phyloP scores from a whole-genome alignment of 64 coral and sea anemone species.

The Hydrozoanthus tunicans region DNA sequence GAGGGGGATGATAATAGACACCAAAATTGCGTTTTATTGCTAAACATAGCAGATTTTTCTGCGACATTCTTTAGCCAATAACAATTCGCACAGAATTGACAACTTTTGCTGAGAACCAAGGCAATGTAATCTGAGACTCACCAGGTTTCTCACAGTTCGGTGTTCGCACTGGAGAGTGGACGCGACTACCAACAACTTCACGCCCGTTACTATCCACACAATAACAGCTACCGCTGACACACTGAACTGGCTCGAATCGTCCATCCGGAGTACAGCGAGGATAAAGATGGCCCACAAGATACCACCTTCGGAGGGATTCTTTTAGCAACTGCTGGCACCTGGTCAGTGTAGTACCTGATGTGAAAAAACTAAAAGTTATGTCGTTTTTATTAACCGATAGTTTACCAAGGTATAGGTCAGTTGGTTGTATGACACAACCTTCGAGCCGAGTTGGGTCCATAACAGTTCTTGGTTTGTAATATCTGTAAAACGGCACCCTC shows the following conservation, averaged over 20 bases:
- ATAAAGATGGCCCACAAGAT: neutral
- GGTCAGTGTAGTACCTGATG: neutral
- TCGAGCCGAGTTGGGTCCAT: too few relatives aligned
- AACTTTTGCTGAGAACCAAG: too few relatives aligned
- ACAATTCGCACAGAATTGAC: too few relatives aligned
- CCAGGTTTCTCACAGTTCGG: conserved; percentile 21
- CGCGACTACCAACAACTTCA: conserved; percentile 54
- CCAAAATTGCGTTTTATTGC: too few relatives aligned
- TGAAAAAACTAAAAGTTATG: neutral
- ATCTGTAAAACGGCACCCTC: too few relatives aligned
- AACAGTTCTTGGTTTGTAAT: too few relatives aligned
- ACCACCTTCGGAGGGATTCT: neutral
- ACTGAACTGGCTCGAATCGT: conserved; percentile 70
- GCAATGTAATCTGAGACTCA: neutral
- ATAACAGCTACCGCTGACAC: conserved; percentile 66
- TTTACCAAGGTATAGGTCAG: too few relatives aligned
- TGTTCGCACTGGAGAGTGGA: conserved; percentile 9
- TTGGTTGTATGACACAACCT: too few relatives aligned
- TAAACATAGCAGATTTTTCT: too few relatives aligned
- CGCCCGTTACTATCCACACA: conserved; percentile 73
- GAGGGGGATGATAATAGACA: too few relatives aligned
- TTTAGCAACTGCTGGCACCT: conserved; percentile 14
- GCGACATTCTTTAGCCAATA: too few relatives aligned
- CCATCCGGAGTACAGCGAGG: conserved; percentile 76
- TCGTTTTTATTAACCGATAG: neutral